Conservation (phyloP, 2,797 vertebrate species). For the Lagodon rhomboides region DNA sequence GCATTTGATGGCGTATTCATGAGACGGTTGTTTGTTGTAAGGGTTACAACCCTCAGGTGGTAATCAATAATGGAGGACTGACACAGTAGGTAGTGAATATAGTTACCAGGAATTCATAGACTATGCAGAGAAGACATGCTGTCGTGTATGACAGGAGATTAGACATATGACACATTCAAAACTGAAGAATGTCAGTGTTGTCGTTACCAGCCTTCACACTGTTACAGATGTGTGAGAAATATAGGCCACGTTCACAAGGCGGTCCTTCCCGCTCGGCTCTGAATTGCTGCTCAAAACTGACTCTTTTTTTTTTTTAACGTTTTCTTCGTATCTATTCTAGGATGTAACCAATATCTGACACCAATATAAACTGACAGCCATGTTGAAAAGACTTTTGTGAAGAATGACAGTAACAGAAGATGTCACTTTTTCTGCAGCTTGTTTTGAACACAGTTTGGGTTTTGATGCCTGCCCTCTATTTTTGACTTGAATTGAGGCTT, state of each 20-base stretch:
- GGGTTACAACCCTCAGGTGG: conserved; percentile 28
- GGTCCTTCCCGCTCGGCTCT: conserved; percentile 13
- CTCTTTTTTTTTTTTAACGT: conserved; percentile 42
- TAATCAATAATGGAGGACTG: conserved; percentile 61
- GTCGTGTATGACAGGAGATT: conserved; percentile 12
- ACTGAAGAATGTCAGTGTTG: conserved; percentile 6
- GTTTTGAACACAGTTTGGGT: conserved; percentile 46
- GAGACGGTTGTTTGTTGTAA: conserved; percentile 18
- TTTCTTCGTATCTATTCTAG: conserved; percentile 61
- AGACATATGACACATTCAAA: conserved; percentile 7
- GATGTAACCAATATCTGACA: conserved; percentile 58
- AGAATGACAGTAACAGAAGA: conserved; percentile 59
- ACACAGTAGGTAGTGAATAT: conserved; percentile 7
- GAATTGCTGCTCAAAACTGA: conserved; percentile 27
- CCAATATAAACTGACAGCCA: conserved; percentile 56
- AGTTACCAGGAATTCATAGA: conserved; percentile 27
- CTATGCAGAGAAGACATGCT: neutral
- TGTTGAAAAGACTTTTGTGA: conserved; percentile 50
- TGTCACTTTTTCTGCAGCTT: conserved; percentile 54
- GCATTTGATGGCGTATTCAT: conserved; percentile 26
- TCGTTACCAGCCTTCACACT: neutral
- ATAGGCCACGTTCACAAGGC: conserved; percentile 25
- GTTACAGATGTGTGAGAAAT: conserved; percentile 21
- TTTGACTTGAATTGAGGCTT: conserved; percentile 54
- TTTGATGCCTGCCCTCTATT: conserved; percentile 58